Conservation (phyloP, 2,797 vertebrate species). For the Cheracebus regulus region DNA sequence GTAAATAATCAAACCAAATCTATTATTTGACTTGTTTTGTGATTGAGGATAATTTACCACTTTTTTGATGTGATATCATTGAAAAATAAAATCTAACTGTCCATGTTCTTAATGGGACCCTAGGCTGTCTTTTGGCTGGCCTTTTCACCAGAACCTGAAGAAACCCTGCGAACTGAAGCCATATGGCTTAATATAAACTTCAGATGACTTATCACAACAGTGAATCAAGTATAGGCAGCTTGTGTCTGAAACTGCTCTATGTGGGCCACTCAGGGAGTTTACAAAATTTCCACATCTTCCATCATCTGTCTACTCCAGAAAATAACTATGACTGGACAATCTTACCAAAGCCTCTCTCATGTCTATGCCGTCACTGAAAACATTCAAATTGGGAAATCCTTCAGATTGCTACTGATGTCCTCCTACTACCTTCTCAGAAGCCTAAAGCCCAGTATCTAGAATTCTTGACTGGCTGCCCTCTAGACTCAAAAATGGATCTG, state of each 20-base stretch:
- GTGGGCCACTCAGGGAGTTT: neutral
- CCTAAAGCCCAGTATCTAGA: neutral
- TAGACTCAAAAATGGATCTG: neutral
- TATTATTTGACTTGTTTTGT: constrained; percentile 7
- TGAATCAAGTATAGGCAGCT: neutral
- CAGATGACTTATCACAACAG: neutral
- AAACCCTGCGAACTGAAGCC: neutral
- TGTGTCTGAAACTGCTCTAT: neutral
- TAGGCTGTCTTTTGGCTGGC: neutral
- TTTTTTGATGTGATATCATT: neutral
- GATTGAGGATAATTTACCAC: neutral
- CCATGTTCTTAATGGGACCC: neutral
- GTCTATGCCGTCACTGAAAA: neutral
- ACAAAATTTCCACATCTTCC: neutral
- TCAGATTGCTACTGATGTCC: neutral
- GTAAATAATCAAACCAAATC: constrained; percentile 8
- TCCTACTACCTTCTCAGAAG: neutral
- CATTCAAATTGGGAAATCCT: neutral
- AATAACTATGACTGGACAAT: neutral
- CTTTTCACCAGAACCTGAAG: neutral
- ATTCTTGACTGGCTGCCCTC: neutral
- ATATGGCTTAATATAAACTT: neutral
- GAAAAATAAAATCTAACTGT: neutral
- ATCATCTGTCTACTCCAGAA: neutral
- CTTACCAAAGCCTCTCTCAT: neutral